These are phyloP conservation scores for Psilopsiagon aurifrons DNA, from an alignment of 2,113 vertebrate species.

Conservation along the genomic window DNA sequence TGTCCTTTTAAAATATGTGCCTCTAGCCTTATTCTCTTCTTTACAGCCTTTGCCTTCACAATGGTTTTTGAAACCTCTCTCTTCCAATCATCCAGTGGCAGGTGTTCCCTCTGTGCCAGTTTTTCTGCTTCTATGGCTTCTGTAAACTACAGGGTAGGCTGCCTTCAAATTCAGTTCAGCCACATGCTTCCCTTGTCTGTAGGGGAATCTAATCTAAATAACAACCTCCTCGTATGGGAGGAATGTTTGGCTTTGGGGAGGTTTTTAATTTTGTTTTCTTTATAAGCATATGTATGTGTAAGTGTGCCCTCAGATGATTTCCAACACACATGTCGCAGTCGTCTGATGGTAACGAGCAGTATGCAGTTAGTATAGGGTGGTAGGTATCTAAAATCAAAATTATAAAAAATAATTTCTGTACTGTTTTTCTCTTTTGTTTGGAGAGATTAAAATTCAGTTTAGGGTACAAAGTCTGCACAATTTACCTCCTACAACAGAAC, in stretches of 20 bases:
- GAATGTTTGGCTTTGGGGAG: neutral
- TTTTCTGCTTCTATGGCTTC: neutral
- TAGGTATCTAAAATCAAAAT: neutral
- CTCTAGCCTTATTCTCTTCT: neutral
- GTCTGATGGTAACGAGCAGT: neutral
- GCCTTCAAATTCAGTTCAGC: neutral
- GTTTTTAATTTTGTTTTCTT: neutral
- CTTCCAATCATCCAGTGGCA: neutral
- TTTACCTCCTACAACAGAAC: neutral
- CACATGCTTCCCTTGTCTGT: neutral
- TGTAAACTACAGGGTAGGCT: neutral
- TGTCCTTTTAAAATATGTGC: constrained; percentile 18
- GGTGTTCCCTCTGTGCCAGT: neutral
- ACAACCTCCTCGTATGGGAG: neutral
- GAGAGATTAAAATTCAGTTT: neutral
- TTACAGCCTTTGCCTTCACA: neutral
- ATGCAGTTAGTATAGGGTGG: neutral
- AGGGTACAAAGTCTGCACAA: neutral
- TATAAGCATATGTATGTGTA: neutral
- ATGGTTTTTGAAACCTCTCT: neutral
- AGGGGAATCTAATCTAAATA: neutral
- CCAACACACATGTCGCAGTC: neutral
- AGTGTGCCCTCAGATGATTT: neutral
- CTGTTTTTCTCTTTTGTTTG: neutral
- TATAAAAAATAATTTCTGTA: neutral